These are phyloP conservation scores for Solea solea DNA, from an alignment of 2,113 vertebrate genomes.

Conservation along the genomic window DNA sequence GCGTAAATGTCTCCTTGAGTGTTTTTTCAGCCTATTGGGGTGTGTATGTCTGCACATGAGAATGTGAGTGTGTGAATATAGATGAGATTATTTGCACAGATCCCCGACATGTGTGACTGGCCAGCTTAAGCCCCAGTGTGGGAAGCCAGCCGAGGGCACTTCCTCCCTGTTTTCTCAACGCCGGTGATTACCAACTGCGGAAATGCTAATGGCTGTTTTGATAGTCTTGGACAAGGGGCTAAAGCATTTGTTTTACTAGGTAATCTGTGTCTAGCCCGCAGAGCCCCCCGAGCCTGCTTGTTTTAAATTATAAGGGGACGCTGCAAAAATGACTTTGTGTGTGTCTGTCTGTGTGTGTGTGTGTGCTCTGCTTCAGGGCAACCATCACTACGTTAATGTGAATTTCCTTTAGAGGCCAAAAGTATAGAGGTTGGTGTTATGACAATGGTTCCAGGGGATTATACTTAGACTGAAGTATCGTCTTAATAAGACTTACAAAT, in stretches of 20 bases:
- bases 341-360: neutral
- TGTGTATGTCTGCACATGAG: neutral
- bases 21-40: slow-evolving; percentile 2
- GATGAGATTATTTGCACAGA: neutral
- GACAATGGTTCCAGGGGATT: neutral
- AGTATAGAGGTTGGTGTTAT: neutral
- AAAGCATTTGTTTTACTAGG: slow-evolving; percentile 70
- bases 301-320: slow-evolving; percentile 63
- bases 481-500: neutral
- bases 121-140: slow-evolving; percentile 45
- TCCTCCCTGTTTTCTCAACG: slow-evolving; percentile 69
- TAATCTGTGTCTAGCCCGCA: slow-evolving; percentile 68
- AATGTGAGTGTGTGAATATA: slow-evolving; percentile 9
- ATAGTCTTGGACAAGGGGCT: slow-evolving; percentile 53
- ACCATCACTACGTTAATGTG: neutral
- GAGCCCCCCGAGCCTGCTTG: slow-evolving; percentile 41
- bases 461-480: slow-evolving; percentile 7
- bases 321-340: slow-evolving; percentile 25
- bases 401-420: slow-evolving; percentile 1
- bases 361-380: neutral
- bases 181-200: slow-evolving; percentile 71
- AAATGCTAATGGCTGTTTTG: slow-evolving; percentile 81
- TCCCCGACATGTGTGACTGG: slow-evolving; percentile 43
- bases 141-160: slow-evolving; percentile 58
- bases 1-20: slow-evolving; percentile 39